Conservation (phyloP, 2,888 invertebrate genomes). For the Ectropis crepuscularia region DNA sequence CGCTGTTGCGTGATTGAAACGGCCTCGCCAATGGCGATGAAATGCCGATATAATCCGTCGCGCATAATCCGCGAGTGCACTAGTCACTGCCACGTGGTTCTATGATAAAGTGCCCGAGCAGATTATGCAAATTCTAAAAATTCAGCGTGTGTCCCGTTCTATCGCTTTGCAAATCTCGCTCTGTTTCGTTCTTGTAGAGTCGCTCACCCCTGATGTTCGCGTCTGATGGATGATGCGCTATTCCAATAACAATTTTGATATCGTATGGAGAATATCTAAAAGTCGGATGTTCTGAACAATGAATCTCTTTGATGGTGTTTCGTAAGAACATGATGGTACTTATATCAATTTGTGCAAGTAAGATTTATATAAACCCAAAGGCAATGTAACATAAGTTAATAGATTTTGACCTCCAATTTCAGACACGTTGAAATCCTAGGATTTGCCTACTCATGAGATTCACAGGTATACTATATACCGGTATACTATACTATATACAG, state of each 20-base stretch:
- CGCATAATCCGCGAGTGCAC: slow-evolving; percentile 81
- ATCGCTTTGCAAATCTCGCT: slow-evolving; percentile 47
- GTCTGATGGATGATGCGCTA: slow-evolving; percentile 84
- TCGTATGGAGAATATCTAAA: slow-evolving; percentile 79
- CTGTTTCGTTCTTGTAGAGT: slow-evolving; percentile 59
- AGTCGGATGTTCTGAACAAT: slow-evolving; percentile 57
- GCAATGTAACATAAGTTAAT: not conserved
- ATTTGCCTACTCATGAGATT: too few species aligned
- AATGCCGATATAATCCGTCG: slow-evolving; percentile 72
- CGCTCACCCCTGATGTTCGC: slow-evolving; percentile 75
- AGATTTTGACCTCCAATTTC: too few species aligned
- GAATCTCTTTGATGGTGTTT: slow-evolving; percentile 15
- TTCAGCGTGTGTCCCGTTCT: slow-evolving; percentile 66
- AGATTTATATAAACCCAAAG: not conserved
- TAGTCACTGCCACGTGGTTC: slow-evolving; percentile 85
- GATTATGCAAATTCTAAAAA: slow-evolving; percentile 84
- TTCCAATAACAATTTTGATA: slow-evolving; percentile 84
- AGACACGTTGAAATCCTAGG: too few species aligned
- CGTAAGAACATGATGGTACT: not conserved
- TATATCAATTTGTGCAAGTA: too few species aligned
- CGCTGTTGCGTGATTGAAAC: slow-evolving; percentile 55
- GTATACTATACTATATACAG: too few species aligned
- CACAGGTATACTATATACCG: too few species aligned
- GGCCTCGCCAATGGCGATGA: slow-evolving; percentile 51
- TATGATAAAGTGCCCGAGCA: slow-evolving; percentile 83